A percentile compares a stretch with the other conserved stretches of the same genome.
phyloP scores from a whole-genome alignment of 2,888 invertebrate species.

The Lasioglossum marginatum region DNA sequence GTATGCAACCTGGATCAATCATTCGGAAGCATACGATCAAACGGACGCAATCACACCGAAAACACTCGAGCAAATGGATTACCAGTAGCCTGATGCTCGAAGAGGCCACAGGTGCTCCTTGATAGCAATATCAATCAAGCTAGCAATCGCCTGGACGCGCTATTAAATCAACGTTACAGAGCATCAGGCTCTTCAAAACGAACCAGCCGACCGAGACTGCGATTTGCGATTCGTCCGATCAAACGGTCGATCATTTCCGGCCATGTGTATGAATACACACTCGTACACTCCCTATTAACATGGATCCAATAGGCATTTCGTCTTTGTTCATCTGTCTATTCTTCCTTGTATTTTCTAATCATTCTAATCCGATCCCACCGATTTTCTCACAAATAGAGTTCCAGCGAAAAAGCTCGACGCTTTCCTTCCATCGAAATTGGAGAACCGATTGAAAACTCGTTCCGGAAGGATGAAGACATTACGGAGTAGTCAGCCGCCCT shows the following conservation, averaged over 20 bases:
- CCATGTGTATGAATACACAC: not conserved
- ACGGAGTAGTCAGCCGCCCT: not conserved
- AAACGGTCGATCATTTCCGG: not conserved
- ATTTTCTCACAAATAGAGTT: not conserved
- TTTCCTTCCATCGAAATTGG: not conserved
- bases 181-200: slow-evolving; percentile 11
- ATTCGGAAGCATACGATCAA: slow-evolving; percentile 3
- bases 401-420: not conserved
- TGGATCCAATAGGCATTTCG: not conserved
- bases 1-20: not conserved
- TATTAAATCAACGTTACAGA: slow-evolving; percentile 31
- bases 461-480: slow-evolving; percentile 1
- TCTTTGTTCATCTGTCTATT: not conserved
- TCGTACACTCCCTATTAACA: not conserved
- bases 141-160: slow-evolving; percentile 13
- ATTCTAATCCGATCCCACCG: not conserved
- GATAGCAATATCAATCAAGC: slow-evolving; percentile 40
- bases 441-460: not conserved
- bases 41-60: slow-evolving; percentile 49
- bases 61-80: slow-evolving; percentile 23
- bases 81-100: not conserved
- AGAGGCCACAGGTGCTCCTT: slow-evolving; percentile 41
- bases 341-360: not conserved
- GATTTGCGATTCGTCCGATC: not conserved
- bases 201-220: not conserved